Evolutionary conservation across 2,888 invertebrate genomes (phyloP).

Genomic region (Sipunculus nudus): DNA sequence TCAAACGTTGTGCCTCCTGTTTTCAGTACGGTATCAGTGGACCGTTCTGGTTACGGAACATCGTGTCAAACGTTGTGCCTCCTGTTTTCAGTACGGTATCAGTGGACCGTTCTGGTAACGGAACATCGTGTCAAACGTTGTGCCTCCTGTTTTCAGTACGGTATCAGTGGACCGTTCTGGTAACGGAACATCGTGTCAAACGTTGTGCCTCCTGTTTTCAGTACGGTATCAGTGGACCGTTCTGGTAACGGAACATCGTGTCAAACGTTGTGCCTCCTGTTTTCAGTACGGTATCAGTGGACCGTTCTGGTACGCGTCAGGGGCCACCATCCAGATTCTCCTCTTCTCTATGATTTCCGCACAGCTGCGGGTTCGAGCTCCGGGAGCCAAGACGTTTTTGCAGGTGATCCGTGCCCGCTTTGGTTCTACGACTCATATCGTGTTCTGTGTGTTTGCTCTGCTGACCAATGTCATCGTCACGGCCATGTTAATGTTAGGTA

Average conservation of each 20-base stretch:
- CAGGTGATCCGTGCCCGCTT: conserved; percentile 64
- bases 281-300: conserved; percentile 64
- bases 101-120: too few species aligned
- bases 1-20: too few species aligned
- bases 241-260: background rate
- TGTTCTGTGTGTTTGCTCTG: conserved; percentile 62
- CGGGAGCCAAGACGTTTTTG: conserved; percentile 66
- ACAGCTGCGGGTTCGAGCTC: conserved; percentile 64
- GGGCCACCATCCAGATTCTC: conserved; percentile 60
- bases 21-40: too few species aligned
- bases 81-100: too few species aligned
- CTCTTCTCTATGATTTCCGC: conserved; percentile 56
- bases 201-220: background rate
- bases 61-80: background rate
- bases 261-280: background rate
- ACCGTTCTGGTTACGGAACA: too few species aligned
- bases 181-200: background rate
- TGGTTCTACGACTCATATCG: conserved; percentile 60
- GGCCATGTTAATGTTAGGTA: conserved; percentile 64
- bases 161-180: too few species aligned
- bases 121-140: background rate
- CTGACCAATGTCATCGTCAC: conserved; percentile 65
- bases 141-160: too few species aligned
- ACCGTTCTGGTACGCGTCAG: conserved; percentile 65
- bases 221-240: too few species aligned